Conservation (phyloP, 1,140 invertebrate genomes). For the Drosophila simulans region DNA sequence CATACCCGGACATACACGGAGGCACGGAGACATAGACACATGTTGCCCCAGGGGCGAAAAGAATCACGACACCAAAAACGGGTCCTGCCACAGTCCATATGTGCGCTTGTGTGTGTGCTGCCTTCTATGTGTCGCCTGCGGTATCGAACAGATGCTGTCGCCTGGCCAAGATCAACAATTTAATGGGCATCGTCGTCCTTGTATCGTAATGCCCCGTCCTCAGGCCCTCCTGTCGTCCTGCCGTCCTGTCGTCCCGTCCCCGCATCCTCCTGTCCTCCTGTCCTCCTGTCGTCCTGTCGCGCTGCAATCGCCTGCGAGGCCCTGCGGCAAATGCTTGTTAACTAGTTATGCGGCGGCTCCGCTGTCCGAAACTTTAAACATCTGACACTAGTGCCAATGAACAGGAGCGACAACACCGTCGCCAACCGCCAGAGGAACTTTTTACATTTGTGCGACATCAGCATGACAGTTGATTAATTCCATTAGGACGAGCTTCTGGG, state of each 20-base stretch:
- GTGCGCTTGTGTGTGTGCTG: slow-evolving; percentile 13
- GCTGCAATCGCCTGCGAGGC: neutral
- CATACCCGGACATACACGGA: neutral
- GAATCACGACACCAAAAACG: slow-evolving; percentile 48
- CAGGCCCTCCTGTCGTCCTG: too few relatives aligned
- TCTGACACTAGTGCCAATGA: slow-evolving; percentile 63
- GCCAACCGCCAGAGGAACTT: slow-evolving; percentile 18
- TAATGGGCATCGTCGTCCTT: slow-evolving; percentile 33
- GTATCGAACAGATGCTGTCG: slow-evolving; percentile 64
- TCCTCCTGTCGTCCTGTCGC: neutral
- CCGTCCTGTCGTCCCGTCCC: too few relatives aligned
- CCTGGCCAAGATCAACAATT: slow-evolving; percentile 62
- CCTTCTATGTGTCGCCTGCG: slow-evolving; percentile 29
- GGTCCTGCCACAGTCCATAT: slow-evolving; percentile 19
- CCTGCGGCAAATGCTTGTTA: slow-evolving; percentile 59
- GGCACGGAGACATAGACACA: slow-evolving; percentile 27
- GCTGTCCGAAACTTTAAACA: slow-evolving; percentile 62
- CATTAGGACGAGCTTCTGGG: slow-evolving; percentile 37
- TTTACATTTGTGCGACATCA: slow-evolving; percentile 55
- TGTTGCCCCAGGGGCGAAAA: slow-evolving; percentile 44
- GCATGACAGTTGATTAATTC: slow-evolving; percentile 72
- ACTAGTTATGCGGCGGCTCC: slow-evolving; percentile 42
- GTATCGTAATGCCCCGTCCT: neutral
- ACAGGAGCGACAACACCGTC: slow-evolving; percentile 9
- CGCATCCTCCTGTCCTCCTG: too few relatives aligned